Conservation (phyloP, 2,113 vertebrate genomes). For the Lagopus leucura region DNA sequence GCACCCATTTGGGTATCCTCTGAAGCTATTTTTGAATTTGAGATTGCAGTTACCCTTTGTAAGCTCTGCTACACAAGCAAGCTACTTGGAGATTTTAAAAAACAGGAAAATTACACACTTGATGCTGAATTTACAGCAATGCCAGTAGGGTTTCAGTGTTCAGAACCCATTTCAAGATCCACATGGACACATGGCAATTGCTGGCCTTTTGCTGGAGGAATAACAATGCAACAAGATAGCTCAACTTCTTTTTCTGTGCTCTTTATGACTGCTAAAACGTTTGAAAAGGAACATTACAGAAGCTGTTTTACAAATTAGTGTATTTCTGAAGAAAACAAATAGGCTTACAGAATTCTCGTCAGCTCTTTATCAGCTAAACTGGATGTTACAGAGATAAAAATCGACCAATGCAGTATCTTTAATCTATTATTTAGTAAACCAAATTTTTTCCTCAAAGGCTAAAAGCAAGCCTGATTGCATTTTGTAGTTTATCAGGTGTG, state of each 20-base stretch:
- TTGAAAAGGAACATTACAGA: background rate
- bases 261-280: background rate
- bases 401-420: conserved; percentile 32
- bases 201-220: background rate
- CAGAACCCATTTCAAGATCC: background rate
- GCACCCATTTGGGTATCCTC: background rate
- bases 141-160: background rate
- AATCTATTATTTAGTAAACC: conserved; percentile 58
- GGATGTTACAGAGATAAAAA: conserved; percentile 48
- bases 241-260: background rate
- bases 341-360: conserved; percentile 1
- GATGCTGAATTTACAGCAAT: background rate
- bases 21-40: background rate
- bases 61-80: background rate
- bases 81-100: background rate
- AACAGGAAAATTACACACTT: background rate
- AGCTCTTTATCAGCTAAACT: conserved; percentile 63
- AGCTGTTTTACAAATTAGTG: background rate
- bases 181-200: background rate
- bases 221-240: background rate
- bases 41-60: background rate
- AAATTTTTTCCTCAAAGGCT: conserved; percentile 1
- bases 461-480: background rate
- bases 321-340: conserved; percentile 9
- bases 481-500: background rate